Base-by-base conservation (phyloP, 2,113 vertebrate species). In the Dermatemys mawii region DNA sequence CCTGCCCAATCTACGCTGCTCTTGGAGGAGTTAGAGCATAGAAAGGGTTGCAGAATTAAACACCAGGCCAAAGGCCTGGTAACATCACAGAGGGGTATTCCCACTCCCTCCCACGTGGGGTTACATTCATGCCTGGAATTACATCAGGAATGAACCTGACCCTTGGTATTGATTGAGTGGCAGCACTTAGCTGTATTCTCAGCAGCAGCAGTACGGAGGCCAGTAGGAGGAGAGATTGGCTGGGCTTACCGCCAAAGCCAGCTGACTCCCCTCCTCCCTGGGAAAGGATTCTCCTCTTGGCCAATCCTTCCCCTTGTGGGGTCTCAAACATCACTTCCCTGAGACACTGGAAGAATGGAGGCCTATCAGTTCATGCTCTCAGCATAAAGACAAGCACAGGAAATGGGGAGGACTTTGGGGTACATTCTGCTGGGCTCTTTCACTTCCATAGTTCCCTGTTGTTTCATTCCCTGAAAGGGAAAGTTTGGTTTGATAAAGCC, bases 341-440 rank as follows among this genome's bases (percentile, higher is more conserved):
- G 0, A 79, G 60, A 41, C 57, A n/a, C 24, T 1, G 1, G 10
- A 5, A 50, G 32, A 54, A 12, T 14, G n/a, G 5, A 22, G 27
- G n/a, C 29, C 22, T 27, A 50, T 41, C 5, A 17, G 29, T 84
- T 48, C 63, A 12, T 90, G 76, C 60, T 46, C 3, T 9, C 57
- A 76, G n/a, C 1, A 19, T 44, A 54, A 55, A 73, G 50, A 55
- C 24, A 60, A 41, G 21, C 5, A 26, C 11, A 6, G 75, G 46
- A 78, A 41, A n/a, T 0, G 0, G 67, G 8, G 83, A 32, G 26
- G 82, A 78, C 57, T 21, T 27, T 50, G 54, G 46, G 60, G n/a
- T 26, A 38, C 1, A 0, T 0, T 0, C 44, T 22, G 46, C 57
- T 70, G 12, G 27, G 81, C 82, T 89, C 41, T 85, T 84, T 63